These are phyloP conservation scores for Rhea pennata DNA, from an alignment of 2,113 vertebrate species.

Conservation along the genomic window DNA sequence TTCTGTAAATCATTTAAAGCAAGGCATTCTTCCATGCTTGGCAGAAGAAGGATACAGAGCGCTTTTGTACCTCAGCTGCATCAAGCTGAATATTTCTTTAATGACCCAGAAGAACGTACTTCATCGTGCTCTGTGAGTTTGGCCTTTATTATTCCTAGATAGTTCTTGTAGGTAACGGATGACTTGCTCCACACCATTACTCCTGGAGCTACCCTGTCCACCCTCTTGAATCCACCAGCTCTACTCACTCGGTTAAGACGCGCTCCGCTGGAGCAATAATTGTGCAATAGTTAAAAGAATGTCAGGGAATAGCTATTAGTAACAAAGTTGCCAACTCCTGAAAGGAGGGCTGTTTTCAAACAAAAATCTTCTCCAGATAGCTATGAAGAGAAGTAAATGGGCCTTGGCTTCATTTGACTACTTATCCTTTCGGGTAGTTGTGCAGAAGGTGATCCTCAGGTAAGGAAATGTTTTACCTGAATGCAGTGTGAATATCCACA, in stretches of 20 bases:
- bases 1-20: slow-evolving; percentile 39
- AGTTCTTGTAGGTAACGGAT: background rate
- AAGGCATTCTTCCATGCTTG: slow-evolving; percentile 46
- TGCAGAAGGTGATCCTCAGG: background rate
- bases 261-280: background rate
- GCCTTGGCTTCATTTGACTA: background rate
- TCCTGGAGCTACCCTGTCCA: background rate
- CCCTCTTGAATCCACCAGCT: background rate
- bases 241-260: background rate
- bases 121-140: background rate
- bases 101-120: slow-evolving; percentile 53
- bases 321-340: background rate
- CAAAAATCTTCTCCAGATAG: background rate
- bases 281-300: background rate
- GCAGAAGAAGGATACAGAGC: slow-evolving; percentile 40
- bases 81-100: slow-evolving; percentile 48
- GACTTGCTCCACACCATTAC: background rate
- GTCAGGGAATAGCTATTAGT: background rate
- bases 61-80: slow-evolving; percentile 52
- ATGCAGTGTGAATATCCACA: background rate
- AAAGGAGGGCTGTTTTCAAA: background rate
- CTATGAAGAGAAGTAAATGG: background rate
- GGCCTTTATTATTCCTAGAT: background rate
- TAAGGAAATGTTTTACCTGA: background rate
- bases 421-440: background rate